phyloP scores from a whole-genome alignment of 2,113 vertebrate genomes.

The Apteryx mantelli region DNA sequence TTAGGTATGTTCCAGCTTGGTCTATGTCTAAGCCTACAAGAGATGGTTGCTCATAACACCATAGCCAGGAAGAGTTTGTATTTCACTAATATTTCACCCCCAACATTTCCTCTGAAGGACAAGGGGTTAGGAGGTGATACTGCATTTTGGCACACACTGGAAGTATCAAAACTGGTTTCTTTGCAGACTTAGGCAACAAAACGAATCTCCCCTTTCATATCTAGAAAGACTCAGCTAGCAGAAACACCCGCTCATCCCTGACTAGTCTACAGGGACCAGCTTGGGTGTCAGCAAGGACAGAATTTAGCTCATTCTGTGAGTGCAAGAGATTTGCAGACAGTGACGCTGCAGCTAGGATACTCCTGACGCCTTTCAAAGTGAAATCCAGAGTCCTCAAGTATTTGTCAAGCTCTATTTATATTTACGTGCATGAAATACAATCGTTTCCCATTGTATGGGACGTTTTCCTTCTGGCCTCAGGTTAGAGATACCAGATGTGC shows the following conservation, averaged over 20 bases:
- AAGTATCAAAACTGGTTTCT: background rate
- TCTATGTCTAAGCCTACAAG: background rate
- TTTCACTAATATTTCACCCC: background rate
- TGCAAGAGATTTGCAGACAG: background rate
- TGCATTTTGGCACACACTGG: background rate
- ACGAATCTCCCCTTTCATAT: background rate
- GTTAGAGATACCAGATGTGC: background rate
- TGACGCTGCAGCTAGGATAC: background rate
- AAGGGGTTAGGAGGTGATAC: background rate
- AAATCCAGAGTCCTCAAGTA: background rate
- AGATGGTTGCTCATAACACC: background rate
- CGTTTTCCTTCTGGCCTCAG: background rate
- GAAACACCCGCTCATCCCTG: background rate
- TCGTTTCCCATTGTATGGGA: background rate
- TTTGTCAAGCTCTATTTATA: background rate
- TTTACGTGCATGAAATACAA: background rate
- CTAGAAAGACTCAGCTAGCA: background rate
- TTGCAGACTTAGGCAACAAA: background rate
- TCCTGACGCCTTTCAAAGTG: background rate
- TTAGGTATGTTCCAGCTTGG: accelerated
- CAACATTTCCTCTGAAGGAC: background rate
- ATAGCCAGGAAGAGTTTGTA: background rate
- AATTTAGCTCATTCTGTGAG: background rate
- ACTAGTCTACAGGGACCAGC: background rate
- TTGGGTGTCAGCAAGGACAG: background rate